A percentile compares a stretch with the other conserved stretches of the same genome.
Evolutionary conservation across 2,113 vertebrate genomes (phyloP).

Genomic region (Amphiprion ocellaris): DNA sequence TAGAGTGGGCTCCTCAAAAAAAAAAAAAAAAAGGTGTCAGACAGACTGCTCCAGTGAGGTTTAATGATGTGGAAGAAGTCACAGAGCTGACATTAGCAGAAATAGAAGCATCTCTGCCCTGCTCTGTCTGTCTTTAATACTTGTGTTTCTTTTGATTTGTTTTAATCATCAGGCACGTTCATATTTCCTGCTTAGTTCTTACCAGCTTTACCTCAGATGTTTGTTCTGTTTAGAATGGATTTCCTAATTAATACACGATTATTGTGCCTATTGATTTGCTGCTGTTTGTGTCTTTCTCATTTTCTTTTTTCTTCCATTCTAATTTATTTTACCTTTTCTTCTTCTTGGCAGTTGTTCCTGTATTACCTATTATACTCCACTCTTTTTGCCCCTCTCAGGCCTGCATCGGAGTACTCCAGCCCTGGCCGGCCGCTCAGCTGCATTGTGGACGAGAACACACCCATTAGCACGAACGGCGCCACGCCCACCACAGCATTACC

Average conservation of each 20-base stretch:
- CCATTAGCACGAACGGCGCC: constrained; percentile 93
- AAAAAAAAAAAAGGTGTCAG: constrained; percentile 22
- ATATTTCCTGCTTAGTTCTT: too few species aligned
- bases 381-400: constrained; percentile 79
- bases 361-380: background rate
- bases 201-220: too few species aligned
- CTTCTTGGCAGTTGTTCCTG: background rate
- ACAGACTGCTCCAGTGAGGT: constrained; percentile 35
- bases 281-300: constrained; percentile 4
- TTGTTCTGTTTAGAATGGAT: background rate
- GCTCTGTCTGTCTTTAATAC: background rate
- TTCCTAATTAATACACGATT: background rate
- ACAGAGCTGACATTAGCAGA: constrained; percentile 16
- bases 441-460: constrained; percentile 96
- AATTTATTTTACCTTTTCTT: background rate
- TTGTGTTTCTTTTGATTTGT: too few species aligned
- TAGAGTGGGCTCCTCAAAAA: constrained; percentile 11
- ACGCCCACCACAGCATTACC: constrained; percentile 84
- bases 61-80: constrained; percentile 45
- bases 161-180: too few species aligned
- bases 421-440: constrained; percentile 97
- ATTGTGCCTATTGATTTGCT: constrained; percentile 17
- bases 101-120: constrained; percentile 6
- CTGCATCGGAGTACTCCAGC: constrained; percentile 97
- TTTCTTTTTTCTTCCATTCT: background rate